phyloP scores from a whole-genome alignment of 1,140 invertebrate species.

The Leptopilina boulardi region DNA sequence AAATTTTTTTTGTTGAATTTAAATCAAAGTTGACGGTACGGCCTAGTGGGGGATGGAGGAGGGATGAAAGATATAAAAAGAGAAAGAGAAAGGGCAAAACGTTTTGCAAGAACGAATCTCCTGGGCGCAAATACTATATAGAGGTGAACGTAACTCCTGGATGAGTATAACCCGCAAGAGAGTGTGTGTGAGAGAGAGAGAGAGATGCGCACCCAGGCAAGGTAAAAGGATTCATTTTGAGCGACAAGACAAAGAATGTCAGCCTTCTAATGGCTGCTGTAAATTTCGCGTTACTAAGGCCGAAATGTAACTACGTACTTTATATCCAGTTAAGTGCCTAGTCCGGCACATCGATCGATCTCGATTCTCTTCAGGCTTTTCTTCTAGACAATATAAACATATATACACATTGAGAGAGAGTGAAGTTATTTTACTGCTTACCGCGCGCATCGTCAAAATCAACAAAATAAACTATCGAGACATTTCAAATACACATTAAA shows the following conservation, averaged over 20 bases:
- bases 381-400: slow-evolving; percentile 5
- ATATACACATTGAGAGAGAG: too few species aligned
- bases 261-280: slow-evolving; percentile 66
- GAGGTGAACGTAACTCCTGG: slow-evolving; percentile 55
- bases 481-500: too few species aligned
- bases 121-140: slow-evolving; percentile 40
- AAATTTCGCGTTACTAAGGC: slow-evolving; percentile 65
- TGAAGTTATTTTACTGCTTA: background rate
- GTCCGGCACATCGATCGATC: slow-evolving; percentile 40
- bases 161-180: slow-evolving; percentile 55
- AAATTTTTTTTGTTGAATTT: background rate
- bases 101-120: slow-evolving; percentile 60
- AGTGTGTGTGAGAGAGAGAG: too few species aligned
- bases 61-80: slow-evolving; percentile 17
- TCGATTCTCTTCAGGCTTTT: slow-evolving; percentile 32
- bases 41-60: too few species aligned
- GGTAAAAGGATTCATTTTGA: slow-evolving; percentile 51
- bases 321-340: slow-evolving; percentile 47
- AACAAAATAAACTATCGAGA: background rate
- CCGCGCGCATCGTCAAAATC: slow-evolving; percentile 8
- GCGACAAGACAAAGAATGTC: slow-evolving; percentile 72
- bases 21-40: slow-evolving; percentile 48
- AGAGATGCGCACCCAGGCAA: slow-evolving; percentile 50
- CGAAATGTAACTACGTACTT: slow-evolving; percentile 34
- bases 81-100: slow-evolving; percentile 54